Conservation (phyloP, 2,888 invertebrate species). For the Drosophila neutralis region DNA sequence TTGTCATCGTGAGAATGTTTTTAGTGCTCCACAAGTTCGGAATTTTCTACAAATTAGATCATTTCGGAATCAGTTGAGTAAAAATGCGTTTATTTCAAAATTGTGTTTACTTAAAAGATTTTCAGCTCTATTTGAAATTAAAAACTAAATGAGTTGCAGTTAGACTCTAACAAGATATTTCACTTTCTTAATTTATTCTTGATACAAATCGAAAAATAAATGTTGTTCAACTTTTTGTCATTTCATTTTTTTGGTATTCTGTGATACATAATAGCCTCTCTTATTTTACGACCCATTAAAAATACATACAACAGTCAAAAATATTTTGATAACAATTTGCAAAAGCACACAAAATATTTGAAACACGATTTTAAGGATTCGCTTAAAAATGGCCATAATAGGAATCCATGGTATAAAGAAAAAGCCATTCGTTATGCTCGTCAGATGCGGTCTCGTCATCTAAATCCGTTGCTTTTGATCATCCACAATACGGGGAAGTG, state of each 20-base stretch:
- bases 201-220: not conserved
- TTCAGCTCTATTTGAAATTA: not conserved
- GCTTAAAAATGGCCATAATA: not conserved
- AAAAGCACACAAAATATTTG: not conserved
- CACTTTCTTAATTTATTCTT: too few relatives aligned
- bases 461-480: constrained; percentile 23
- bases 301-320: not conserved
- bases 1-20: not conserved
- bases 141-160: not conserved
- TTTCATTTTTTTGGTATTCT: too few relatives aligned
- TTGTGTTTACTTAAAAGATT: not conserved
- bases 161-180: too few relatives aligned
- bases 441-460: constrained; percentile 1
- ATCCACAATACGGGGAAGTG: constrained; percentile 22
- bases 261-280: not conserved
- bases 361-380: not conserved
- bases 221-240: not conserved
- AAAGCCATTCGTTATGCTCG: not conserved
- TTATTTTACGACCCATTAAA: not conserved
- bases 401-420: not conserved
- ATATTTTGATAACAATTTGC: not conserved
- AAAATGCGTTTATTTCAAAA: not conserved
- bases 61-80: not conserved
- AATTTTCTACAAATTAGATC: too few relatives aligned
- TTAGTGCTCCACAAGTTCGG: not conserved